phyloP scores from a whole-genome alignment of 2,888 invertebrate species.

The Dione juno region DNA sequence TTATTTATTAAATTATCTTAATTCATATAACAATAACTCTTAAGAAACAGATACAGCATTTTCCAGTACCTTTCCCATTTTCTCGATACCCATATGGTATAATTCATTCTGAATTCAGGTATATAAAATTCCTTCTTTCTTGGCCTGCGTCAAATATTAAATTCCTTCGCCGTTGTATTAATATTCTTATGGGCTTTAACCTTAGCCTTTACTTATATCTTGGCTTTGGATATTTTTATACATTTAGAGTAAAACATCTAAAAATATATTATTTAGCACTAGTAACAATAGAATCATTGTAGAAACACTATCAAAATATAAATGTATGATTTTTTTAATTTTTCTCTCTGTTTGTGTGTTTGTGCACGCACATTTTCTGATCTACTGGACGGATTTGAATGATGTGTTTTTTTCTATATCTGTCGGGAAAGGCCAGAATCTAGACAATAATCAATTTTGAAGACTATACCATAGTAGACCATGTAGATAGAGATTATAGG shows the following conservation, averaged over 20 bases:
- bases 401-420: too few species aligned
- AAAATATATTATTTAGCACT: too few species aligned
- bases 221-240: constrained; percentile 5
- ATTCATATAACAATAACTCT: constrained; percentile 11
- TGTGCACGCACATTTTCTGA: too few species aligned
- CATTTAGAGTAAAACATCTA: background rate
- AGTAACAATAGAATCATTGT: too few species aligned
- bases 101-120: constrained; percentile 63
- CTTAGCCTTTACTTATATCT: constrained; percentile 22
- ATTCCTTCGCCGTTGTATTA: constrained; percentile 66
- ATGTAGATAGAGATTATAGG: too few species aligned
- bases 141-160: constrained; percentile 70
- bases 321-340: too few species aligned
- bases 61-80: constrained; percentile 38
- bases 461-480: too few species aligned
- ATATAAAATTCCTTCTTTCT: constrained; percentile 55
- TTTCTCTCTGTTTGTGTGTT: too few species aligned
- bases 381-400: too few species aligned
- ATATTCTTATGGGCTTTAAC: constrained; percentile 62
- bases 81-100: constrained; percentile 46
- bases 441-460: too few species aligned
- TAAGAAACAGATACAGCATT: constrained; percentile 37
- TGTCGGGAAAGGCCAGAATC: too few species aligned
- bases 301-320: too few species aligned
- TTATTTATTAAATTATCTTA: background rate